Percentiles rank a stretch among this genome's conserved stretches.
phyloP scores from a whole-genome alignment of 2,888 invertebrate genomes.

The Amblyjoppa proteus region DNA sequence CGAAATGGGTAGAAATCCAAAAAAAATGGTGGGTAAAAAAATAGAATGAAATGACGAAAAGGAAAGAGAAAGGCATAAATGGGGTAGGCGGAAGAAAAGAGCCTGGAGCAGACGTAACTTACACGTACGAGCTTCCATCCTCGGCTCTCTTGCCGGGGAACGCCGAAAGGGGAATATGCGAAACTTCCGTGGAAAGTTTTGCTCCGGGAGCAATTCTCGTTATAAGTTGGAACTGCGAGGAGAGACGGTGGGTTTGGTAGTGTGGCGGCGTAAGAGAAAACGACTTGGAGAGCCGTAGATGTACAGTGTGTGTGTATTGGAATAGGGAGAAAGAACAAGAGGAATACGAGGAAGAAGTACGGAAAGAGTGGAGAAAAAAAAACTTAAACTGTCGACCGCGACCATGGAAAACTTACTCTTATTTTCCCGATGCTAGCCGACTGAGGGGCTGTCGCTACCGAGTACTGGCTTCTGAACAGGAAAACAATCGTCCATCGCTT shows the following conservation, averaged over 20 bases:
- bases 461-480: slow-evolving; percentile 40
- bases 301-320: slow-evolving; percentile 2
- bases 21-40: slow-evolving; percentile 40
- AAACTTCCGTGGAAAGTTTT: slow-evolving; percentile 75
- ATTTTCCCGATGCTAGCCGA: slow-evolving; percentile 26
- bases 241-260: slow-evolving; percentile 31
- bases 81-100: slow-evolving; percentile 68
- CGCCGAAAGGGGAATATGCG: slow-evolving; percentile 71
- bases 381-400: slow-evolving; percentile 75
- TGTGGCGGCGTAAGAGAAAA: slow-evolving; percentile 25
- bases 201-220: slow-evolving; percentile 80
- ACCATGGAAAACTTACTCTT: slow-evolving; percentile 73
- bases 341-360: slow-evolving; percentile 15
- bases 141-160: slow-evolving; percentile 29
- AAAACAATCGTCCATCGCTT: slow-evolving; percentile 47
- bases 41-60: neutral
- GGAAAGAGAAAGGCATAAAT: slow-evolving; percentile 32
- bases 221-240: slow-evolving; percentile 78
- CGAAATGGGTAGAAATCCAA: slow-evolving; percentile 19
- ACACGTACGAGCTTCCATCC: slow-evolving; percentile 58
- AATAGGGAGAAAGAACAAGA: slow-evolving; percentile 33
- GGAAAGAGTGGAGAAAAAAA: slow-evolving; percentile 38
- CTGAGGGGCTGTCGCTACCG: slow-evolving; percentile 1
- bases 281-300: slow-evolving; percentile 7
- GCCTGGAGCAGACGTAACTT: slow-evolving; percentile 72